phyloP scores from a whole-genome alignment of 1,140 invertebrate species.

The Drosophila mojavensis region DNA sequence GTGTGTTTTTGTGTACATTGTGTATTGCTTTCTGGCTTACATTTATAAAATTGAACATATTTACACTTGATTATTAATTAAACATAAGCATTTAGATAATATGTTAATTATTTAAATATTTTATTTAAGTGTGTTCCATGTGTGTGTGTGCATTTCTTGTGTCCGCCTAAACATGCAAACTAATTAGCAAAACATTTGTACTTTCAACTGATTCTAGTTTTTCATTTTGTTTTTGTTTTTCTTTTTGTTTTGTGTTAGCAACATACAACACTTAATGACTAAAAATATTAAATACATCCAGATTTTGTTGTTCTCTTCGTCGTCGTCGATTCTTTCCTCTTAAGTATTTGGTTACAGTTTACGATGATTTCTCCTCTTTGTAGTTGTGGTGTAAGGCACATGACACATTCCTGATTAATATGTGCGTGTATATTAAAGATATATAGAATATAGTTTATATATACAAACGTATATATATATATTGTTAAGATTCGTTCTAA shows the following conservation, averaged over 20 bases:
- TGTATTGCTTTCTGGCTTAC: slow-evolving; percentile 60
- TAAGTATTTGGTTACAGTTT: slow-evolving; percentile 58
- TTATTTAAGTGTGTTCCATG: slow-evolving; percentile 33
- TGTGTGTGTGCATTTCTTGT: slow-evolving; percentile 51
- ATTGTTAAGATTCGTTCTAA: neutral
- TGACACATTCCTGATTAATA: slow-evolving; percentile 79
- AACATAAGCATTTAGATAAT: slow-evolving; percentile 59
- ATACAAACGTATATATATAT: neutral
- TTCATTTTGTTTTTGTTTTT: slow-evolving; percentile 8
- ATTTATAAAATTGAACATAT: slow-evolving; percentile 65
- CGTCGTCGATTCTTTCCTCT: slow-evolving; percentile 26
- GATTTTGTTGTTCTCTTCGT: slow-evolving; percentile 6
- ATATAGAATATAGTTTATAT: slow-evolving; percentile 19
- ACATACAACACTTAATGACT: slow-evolving; percentile 74
- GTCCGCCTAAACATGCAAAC: slow-evolving; percentile 58
- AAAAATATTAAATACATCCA: slow-evolving; percentile 73
- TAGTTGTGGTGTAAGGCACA: slow-evolving; percentile 69
- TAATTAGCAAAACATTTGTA: slow-evolving; percentile 74
- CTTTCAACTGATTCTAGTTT: slow-evolving; percentile 42
- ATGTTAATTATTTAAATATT: slow-evolving; percentile 31
- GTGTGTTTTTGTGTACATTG: slow-evolving; percentile 33
- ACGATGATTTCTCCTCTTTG: slow-evolving; percentile 21
- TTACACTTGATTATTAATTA: slow-evolving; percentile 71
- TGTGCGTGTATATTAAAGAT: slow-evolving; percentile 62
- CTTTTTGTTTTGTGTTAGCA: slow-evolving; percentile 42